phyloP scores from a whole-genome alignment of 1,140 invertebrate species.

The Achroia grisella region DNA sequence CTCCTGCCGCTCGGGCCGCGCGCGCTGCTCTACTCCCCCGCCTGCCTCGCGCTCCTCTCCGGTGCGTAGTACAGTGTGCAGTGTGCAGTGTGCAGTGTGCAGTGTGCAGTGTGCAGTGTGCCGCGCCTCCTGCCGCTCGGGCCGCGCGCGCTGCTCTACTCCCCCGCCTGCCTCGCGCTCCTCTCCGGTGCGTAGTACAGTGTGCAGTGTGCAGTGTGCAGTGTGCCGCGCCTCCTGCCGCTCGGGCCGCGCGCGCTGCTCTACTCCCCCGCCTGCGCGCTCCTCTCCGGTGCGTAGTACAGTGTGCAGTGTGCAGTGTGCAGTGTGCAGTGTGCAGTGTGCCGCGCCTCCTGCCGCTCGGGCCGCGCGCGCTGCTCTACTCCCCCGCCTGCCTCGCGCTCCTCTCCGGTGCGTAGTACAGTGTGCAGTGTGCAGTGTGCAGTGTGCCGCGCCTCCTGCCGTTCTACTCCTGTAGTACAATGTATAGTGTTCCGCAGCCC shows the following conservation, averaged over 20 bases:
- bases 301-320: too few species aligned
- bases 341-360: slow-evolving; percentile 33
- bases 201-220: too few species aligned
- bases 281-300: slow-evolving; percentile 22
- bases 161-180: slow-evolving; percentile 23
- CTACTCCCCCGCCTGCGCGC: slow-evolving; percentile 29
- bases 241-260: slow-evolving; percentile 20
- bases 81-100: too few species aligned
- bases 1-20: slow-evolving; percentile 26
- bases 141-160: slow-evolving; percentile 30
- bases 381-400: slow-evolving; percentile 26
- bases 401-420: slow-evolving; percentile 30
- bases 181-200: slow-evolving; percentile 19
- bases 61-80: too few species aligned
- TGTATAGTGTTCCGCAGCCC: too few species aligned
- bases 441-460: too few species aligned
- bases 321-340: too few species aligned
- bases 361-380: slow-evolving; percentile 31
- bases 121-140: too few species aligned
- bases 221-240: slow-evolving; percentile 9
- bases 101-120: too few species aligned
- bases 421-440: too few species aligned
- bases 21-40: slow-evolving; percentile 32
- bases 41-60: slow-evolving; percentile 28
- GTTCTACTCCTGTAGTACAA: too few species aligned